Conservation (phyloP, 2,113 vertebrate species). For the Mirounga angustirostris region DNA sequence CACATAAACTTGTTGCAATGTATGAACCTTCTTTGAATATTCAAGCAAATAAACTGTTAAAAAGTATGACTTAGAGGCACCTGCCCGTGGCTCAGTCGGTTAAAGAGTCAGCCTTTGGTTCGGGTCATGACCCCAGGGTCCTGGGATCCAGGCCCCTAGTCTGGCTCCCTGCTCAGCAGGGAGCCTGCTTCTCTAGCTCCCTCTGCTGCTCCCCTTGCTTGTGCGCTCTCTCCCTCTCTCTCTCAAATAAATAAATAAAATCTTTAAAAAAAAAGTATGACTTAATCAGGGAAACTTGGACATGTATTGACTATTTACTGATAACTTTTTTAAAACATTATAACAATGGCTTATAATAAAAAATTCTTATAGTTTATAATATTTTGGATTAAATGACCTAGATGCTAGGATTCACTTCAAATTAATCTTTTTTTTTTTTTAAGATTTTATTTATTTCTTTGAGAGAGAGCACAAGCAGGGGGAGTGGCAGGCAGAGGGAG, state of each 20-base stretch:
- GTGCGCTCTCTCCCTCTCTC: too few relatives aligned
- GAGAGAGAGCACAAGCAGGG: too few relatives aligned
- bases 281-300: not conserved
- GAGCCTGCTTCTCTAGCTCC: too few relatives aligned
- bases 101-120: too few relatives aligned
- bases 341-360: not conserved
- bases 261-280: not conserved
- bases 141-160: too few relatives aligned
- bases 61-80: not conserved
- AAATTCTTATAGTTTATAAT: not conserved
- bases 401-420: not conserved
- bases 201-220: too few relatives aligned
- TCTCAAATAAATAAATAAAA: too few relatives aligned
- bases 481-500: too few relatives aligned
- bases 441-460: too few relatives aligned
- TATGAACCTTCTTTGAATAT: not conserved
- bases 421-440: not conserved
- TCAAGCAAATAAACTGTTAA: not conserved
- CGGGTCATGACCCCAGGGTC: too few relatives aligned
- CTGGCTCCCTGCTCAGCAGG: too few relatives aligned
- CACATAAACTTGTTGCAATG: not conserved
- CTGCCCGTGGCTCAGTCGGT: too few relatives aligned
- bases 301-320: not conserved
- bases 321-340: not conserved
- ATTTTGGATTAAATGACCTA: not conserved